Conservation (phyloP, 1,140 invertebrate genomes). For the Drosophila bocki region DNA sequence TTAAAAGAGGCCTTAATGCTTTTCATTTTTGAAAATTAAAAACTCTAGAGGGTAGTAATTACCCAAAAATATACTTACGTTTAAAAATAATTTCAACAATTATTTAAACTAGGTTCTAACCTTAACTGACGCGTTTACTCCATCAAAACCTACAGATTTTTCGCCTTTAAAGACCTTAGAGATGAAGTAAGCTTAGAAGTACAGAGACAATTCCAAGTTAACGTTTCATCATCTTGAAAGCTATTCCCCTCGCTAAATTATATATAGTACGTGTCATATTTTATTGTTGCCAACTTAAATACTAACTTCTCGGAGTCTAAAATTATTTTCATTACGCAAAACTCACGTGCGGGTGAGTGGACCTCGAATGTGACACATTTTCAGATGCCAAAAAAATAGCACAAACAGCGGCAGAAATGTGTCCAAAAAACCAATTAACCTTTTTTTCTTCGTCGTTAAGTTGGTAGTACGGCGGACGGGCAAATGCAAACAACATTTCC, state of each 20-base stretch:
- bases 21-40: not conserved
- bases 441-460: constrained; percentile 59
- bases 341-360: constrained; percentile 26
- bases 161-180: not conserved
- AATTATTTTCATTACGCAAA: constrained; percentile 25
- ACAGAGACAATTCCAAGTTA: not conserved
- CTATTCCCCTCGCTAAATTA: not conserved
- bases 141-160: not conserved
- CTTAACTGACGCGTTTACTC: not conserved
- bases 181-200: not conserved
- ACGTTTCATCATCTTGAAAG: not conserved
- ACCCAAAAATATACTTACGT: too few relatives aligned
- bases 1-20: not conserved
- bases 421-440: constrained; percentile 69
- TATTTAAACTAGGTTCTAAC: not conserved
- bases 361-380: constrained; percentile 24
- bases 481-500: constrained; percentile 49
- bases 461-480: constrained; percentile 44
- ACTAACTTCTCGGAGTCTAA: constrained; percentile 2
- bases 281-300: constrained; percentile 1
- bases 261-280: constrained; percentile 2
- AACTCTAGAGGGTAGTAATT: too few relatives aligned
- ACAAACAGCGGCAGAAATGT: constrained; percentile 13
- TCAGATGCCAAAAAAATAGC: constrained; percentile 20
- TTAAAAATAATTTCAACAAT: not conserved